Evolutionary conservation across 2,113 vertebrate genomes (phyloP).

Genomic region (Ranitomeya variabilis): DNA sequence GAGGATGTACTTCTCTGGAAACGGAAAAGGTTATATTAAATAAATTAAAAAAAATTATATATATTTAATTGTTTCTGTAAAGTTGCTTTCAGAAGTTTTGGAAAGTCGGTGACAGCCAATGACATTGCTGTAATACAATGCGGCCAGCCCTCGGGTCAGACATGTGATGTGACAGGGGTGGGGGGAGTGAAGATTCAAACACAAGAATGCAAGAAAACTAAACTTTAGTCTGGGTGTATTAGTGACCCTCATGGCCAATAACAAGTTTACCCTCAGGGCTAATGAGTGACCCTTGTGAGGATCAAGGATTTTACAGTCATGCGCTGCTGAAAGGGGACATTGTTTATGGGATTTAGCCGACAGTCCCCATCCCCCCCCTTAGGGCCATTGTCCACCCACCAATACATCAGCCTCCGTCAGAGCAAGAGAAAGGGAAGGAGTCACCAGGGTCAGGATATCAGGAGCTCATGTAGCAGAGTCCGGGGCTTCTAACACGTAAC

Average conservation of each 20-base stretch:
- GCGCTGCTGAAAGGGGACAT: constrained; percentile 8
- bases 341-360: constrained; percentile 14
- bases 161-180: neutral
- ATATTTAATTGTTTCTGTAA: too few species aligned
- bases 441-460: neutral
- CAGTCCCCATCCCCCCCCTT: too few species aligned
- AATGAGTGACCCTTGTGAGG: neutral
- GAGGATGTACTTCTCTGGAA: constrained; percentile 79
- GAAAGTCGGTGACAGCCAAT: too few species aligned
- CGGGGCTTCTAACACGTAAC: too few species aligned
- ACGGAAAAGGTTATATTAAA: neutral
- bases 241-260: neutral
- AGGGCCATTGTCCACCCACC: neutral
- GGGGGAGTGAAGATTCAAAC: neutral
- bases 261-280: neutral
- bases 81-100: too few species aligned
- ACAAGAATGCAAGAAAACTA: constrained; percentile 11
- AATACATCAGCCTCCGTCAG: neutral
- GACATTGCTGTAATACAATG: neutral
- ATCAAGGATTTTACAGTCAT: constrained; percentile 7
- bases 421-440: neutral
- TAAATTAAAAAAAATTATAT: too few species aligned
- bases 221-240: neutral
- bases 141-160: neutral
- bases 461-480: neutral